phyloP scores from a whole-genome alignment of 1,140 invertebrate species.

The Macrobrachium rosenbergii region DNA sequence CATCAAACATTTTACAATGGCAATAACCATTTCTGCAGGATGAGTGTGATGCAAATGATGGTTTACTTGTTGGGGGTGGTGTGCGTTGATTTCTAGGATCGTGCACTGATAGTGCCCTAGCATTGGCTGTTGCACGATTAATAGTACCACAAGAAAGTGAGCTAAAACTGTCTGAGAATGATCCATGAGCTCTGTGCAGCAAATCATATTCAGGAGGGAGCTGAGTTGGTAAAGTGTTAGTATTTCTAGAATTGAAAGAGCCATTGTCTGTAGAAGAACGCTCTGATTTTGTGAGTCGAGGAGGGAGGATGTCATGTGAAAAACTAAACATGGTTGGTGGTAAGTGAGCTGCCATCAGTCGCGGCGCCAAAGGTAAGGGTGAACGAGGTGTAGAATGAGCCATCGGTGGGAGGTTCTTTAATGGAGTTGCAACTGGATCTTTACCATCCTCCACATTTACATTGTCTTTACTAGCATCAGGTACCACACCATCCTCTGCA shows the following conservation, averaged over 20 bases:
- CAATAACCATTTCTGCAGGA: slow-evolving; percentile 55
- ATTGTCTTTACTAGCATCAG: slow-evolving; percentile 25
- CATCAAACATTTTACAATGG: slow-evolving; percentile 55
- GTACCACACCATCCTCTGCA: slow-evolving; percentile 32
- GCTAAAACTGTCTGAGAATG: slow-evolving; percentile 62
- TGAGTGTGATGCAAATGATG: slow-evolving; percentile 27
- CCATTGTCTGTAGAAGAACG: slow-evolving; percentile 61
- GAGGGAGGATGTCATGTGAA: slow-evolving; percentile 54
- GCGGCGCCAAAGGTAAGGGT: slow-evolving; percentile 38
- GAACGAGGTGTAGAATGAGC: slow-evolving; percentile 50
- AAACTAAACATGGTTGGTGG: slow-evolving; percentile 58
- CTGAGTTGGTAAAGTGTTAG: slow-evolving; percentile 58
- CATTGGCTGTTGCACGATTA: slow-evolving; percentile 15
- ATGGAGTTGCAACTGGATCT: slow-evolving; percentile 16
- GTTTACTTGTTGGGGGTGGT: slow-evolving; percentile 14
- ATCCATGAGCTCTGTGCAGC: slow-evolving; percentile 49
- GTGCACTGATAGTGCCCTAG: background rate
- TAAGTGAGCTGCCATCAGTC: slow-evolving; percentile 49
- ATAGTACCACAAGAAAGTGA: slow-evolving; percentile 60
- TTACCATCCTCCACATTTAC: background rate
- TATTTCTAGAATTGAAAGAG: slow-evolving; percentile 62
- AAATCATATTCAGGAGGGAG: slow-evolving; percentile 47
- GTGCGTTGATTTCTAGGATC: slow-evolving; percentile 17
- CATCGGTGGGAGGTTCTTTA: slow-evolving; percentile 31
- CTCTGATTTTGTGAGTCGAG: slow-evolving; percentile 48